phyloP scores from a whole-genome alignment of 2,113 vertebrate genomes.

The Dendropsophus ebraccatus region DNA sequence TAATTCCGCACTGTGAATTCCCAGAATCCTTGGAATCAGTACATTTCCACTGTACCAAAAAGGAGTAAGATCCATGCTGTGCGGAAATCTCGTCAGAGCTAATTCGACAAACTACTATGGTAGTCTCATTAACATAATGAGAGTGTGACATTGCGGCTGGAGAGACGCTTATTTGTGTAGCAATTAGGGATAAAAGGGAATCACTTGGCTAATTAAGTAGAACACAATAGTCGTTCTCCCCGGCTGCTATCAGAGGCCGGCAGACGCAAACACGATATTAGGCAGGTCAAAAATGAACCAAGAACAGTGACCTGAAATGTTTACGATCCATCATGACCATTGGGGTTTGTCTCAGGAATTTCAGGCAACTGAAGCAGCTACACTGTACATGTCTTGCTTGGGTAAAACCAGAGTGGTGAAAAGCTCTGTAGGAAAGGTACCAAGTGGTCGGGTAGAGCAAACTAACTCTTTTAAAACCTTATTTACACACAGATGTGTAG shows the following conservation, averaged over 20 bases:
- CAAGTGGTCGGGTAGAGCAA: background rate
- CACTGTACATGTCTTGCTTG: background rate
- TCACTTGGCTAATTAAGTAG: slow-evolving; percentile 48
- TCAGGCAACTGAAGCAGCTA: background rate
- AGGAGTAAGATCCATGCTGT: slow-evolving; percentile 6
- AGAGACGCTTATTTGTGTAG: slow-evolving; percentile 50
- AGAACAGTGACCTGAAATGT: slow-evolving; percentile 12
- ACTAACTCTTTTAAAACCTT: background rate
- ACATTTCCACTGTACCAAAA: slow-evolving; percentile 6
- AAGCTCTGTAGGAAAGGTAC: background rate
- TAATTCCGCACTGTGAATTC: background rate
- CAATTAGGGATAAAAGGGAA: slow-evolving; percentile 44
- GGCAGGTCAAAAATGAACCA: slow-evolving; percentile 14
- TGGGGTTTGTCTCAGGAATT: background rate
- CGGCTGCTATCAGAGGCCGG: slow-evolving; percentile 1
- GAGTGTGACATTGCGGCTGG: slow-evolving; percentile 41
- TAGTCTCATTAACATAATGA: slow-evolving; percentile 48
- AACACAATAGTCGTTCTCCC: slow-evolving; percentile 11
- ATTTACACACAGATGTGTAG: too few relatives aligned
- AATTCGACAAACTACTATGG: slow-evolving; percentile 34
- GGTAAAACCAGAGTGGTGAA: background rate
- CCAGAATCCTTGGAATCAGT: background rate
- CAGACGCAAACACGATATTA: slow-evolving; percentile 19
- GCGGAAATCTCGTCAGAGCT: slow-evolving; percentile 25
- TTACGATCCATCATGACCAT: background rate